Conservation (phyloP, 2,888 invertebrate genomes). For the Amaurobius ferox region DNA sequence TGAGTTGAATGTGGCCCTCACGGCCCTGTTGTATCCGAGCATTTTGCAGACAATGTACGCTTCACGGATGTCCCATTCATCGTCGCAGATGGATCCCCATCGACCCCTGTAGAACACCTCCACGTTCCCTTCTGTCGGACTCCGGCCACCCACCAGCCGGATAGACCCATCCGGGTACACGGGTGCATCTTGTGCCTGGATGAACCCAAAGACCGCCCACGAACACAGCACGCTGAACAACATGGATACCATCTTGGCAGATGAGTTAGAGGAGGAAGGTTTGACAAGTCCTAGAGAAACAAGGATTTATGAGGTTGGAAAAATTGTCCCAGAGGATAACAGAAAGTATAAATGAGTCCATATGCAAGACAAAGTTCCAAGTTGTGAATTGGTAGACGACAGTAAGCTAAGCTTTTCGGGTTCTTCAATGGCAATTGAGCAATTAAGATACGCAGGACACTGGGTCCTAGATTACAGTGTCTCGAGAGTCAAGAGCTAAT, state of each 20-base stretch:
- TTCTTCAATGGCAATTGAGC: too few species aligned
- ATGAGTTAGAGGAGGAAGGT: neutral
- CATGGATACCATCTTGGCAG: neutral
- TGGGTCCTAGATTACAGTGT: conserved; percentile 8
- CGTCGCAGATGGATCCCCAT: conserved; percentile 96
- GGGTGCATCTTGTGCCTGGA: conserved; percentile 34
- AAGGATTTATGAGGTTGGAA: neutral
- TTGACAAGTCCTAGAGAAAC: neutral
- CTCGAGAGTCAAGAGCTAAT: too few species aligned
- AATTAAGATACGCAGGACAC: neutral
- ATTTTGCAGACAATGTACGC: conserved; percentile 90
- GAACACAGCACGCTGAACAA: neutral
- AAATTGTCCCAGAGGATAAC: neutral
- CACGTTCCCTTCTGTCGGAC: conserved; percentile 85
- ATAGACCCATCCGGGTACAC: conserved; percentile 73
- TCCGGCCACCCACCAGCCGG: conserved; percentile 73
- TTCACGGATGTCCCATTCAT: conserved; percentile 92
- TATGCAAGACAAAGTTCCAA: too few species aligned
- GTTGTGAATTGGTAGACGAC: too few species aligned
- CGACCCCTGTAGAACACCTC: conserved; percentile 90
- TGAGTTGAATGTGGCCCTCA: conserved; percentile 84
- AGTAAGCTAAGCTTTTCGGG: too few species aligned
- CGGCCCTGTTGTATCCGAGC: conserved; percentile 83
- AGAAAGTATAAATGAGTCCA: neutral
- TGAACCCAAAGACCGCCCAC: neutral